phyloP scores from a whole-genome alignment of 1,140 invertebrate genomes.

The Latrodectus geometricus region DNA sequence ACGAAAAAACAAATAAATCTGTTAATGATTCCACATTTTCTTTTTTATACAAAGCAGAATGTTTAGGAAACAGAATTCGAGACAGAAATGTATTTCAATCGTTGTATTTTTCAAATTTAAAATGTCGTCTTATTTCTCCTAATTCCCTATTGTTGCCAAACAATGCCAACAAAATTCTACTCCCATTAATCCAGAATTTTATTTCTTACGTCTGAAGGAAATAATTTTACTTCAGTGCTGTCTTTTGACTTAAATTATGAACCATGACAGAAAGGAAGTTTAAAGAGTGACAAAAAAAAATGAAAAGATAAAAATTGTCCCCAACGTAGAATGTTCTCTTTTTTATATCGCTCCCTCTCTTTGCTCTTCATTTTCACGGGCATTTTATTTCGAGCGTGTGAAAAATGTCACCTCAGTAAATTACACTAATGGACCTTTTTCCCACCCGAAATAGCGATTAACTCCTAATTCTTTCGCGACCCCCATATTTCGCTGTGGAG shows the following conservation, averaged over 20 bases:
- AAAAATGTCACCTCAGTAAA: conserved; percentile 54
- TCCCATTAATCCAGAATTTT: no score
- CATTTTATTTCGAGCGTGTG: conserved; percentile 59
- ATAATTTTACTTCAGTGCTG: conserved; percentile 33
- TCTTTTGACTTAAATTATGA: conserved; percentile 23
- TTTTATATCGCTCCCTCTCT: neutral
- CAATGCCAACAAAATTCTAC: no score
- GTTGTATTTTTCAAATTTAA: no score
- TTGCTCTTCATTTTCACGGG: conserved; percentile 26
- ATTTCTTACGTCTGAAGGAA: neutral
- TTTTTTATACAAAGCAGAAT: no score
- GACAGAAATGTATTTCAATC: no score
- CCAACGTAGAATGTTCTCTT: no score
- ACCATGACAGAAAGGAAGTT: neutral
- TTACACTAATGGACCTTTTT: conserved; percentile 46
- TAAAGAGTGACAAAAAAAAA: neutral
- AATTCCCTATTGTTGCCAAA: no score
- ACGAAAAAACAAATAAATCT: no score
- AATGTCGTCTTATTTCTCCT: no score
- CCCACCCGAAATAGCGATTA: conserved; percentile 58
- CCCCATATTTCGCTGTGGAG: neutral
- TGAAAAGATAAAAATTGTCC: no score
- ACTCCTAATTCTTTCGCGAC: conserved; percentile 56
- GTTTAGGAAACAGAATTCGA: no score
- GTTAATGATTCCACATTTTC: no score